phyloP scores from a whole-genome alignment of 2,797 vertebrate species.

The Cyclopterus lumpus region DNA sequence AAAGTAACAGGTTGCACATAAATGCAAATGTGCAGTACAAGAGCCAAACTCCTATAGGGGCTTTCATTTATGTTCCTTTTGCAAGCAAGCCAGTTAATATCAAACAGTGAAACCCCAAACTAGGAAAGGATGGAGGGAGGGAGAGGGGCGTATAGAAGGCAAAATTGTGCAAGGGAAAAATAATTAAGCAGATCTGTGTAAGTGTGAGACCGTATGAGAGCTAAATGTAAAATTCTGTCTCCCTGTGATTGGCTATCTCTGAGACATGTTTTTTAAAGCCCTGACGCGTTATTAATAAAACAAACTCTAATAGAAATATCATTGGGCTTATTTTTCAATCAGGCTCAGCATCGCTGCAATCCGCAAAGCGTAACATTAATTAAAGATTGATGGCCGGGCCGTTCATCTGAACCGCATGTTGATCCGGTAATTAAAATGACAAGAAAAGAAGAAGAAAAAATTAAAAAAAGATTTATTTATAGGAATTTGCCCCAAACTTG shows the following conservation, averaged over 20 bases:
- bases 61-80: conserved; percentile 39
- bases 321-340: conserved; percentile 89
- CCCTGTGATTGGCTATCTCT: conserved; percentile 78
- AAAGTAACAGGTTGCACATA: conserved; percentile 21
- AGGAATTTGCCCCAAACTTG: conserved; percentile 82
- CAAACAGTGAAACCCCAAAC: conserved; percentile 33
- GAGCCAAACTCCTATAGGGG: conserved; percentile 5
- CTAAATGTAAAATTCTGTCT: conserved; percentile 77
- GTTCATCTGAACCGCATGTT: conserved; percentile 83
- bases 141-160: neutral
- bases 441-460: conserved; percentile 44
- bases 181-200: conserved; percentile 63
- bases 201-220: conserved; percentile 47
- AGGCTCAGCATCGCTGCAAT: conserved; percentile 83
- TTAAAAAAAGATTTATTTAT: conserved; percentile 83
- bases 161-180: conserved; percentile 65
- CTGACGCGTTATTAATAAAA: conserved; percentile 88
- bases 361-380: conserved; percentile 87
- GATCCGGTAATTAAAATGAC: conserved; percentile 88
- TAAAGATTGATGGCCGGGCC: conserved; percentile 86
- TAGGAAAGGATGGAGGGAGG: neutral
- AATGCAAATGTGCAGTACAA: conserved; percentile 19
- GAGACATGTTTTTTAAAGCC: conserved; percentile 84
- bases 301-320: conserved; percentile 89
- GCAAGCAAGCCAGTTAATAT: conserved; percentile 23